phyloP scores from a whole-genome alignment of 2,797 vertebrate genomes.

The Emydoidea blandingii region DNA sequence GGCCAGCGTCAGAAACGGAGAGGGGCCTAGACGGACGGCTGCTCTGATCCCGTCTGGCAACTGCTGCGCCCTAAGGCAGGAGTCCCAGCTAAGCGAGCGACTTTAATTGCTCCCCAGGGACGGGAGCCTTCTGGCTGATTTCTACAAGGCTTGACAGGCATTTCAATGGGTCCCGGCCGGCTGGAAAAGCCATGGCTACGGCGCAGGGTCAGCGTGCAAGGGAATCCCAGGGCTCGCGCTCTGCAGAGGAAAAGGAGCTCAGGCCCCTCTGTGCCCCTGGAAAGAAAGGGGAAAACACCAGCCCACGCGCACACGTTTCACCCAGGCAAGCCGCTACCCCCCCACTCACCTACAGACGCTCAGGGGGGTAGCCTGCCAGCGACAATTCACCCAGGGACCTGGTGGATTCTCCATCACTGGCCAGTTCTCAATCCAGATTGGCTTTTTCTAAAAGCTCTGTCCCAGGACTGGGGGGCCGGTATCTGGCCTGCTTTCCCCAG shows the following conservation, averaged over 20 bases:
- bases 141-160: not conserved
- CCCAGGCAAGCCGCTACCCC: not conserved
- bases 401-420: too few species aligned
- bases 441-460: too few species aligned
- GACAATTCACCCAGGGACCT: too few species aligned
- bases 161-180: not conserved
- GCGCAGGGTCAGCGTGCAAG: not conserved
- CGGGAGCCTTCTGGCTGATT: not conserved
- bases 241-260: not conserved
- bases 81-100: not conserved
- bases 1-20: accelerated
- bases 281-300: not conserved
- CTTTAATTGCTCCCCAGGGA: not conserved
- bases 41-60: not conserved
- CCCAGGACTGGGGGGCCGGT: too few species aligned
- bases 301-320: not conserved
- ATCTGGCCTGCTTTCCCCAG: too few species aligned
- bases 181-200: not conserved
- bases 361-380: not conserved
- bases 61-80: not conserved
- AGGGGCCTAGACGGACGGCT: not conserved
- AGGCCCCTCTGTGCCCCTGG: not conserved
- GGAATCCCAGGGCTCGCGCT: not conserved
- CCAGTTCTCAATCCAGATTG: too few species aligned
- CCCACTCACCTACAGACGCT: too few species aligned